A percentile compares a stretch with the other conserved stretches of the same genome.
phyloP scores from a whole-genome alignment of 2,113 vertebrate genomes.

The Corynorhinus townsendii region DNA sequence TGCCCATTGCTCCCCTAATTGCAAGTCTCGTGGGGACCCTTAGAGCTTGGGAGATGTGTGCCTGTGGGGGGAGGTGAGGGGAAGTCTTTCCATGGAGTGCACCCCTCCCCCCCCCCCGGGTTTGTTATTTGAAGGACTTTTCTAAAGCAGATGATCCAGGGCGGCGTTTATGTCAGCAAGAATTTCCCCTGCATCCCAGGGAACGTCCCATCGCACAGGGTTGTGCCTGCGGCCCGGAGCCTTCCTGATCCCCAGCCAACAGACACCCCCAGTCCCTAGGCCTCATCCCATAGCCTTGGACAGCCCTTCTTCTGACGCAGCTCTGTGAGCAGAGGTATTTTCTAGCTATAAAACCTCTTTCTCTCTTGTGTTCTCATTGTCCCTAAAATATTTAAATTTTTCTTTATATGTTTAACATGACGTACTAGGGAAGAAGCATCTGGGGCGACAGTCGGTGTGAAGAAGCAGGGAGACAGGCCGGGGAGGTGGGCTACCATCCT shows the following conservation, averaged over 20 bases:
- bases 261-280: not conserved
- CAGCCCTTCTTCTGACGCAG: not conserved
- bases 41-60: not conserved
- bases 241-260: not conserved
- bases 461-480: not conserved
- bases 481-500: fast-evolving
- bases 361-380: not conserved
- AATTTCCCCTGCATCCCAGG: not conserved
- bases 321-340: not conserved
- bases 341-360: not conserved
- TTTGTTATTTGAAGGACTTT: not conserved
- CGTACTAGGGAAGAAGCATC: not conserved
- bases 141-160: not conserved
- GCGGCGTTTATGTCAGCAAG: not conserved
- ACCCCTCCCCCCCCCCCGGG: not conserved
- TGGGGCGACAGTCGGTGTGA: not conserved
- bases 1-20: not conserved
- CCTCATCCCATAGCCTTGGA: not conserved
- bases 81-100: not conserved
- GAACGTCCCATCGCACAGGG: not conserved
- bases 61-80: not conserved
- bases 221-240: not conserved
- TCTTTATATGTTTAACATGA: not conserved
- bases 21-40: not conserved
- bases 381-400: not conserved